Conservation (phyloP, 2,113 vertebrate genomes). For the Pomatostomus ruficeps region DNA sequence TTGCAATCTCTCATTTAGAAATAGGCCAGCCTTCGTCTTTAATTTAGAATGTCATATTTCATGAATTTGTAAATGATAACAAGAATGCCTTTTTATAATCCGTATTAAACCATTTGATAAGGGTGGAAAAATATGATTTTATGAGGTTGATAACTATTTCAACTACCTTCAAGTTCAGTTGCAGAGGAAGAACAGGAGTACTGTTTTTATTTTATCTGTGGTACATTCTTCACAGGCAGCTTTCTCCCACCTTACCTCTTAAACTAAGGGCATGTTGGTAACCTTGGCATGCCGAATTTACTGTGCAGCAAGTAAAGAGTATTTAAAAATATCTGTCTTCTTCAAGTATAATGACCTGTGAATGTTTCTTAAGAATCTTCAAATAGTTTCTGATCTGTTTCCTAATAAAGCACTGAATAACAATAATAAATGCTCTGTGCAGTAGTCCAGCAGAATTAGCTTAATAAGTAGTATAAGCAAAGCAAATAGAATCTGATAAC, state of each 20-base stretch:
- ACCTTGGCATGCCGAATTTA: background rate
- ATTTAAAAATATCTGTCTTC: constrained; percentile 35
- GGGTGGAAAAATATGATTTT: fast-evolving
- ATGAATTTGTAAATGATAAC: constrained; percentile 35
- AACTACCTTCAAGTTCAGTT: background rate
- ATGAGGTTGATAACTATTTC: background rate
- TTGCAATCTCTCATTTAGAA: constrained; percentile 44
- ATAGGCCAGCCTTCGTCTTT: constrained; percentile 13
- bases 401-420: constrained; percentile 34
- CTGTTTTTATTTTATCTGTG: background rate
- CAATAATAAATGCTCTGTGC: constrained; percentile 28
- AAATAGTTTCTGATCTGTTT: constrained; percentile 53
- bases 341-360: constrained; percentile 42
- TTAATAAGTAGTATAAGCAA: constrained; percentile 63
- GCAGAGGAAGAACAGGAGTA: background rate
- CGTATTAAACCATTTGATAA: constrained; percentile 38
- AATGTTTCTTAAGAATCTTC: constrained; percentile 44
- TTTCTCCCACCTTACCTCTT: background rate
- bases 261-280: background rate
- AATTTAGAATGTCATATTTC: background rate
- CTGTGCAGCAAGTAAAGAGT: background rate
- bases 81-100: constrained; percentile 33
- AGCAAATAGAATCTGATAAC: constrained; percentile 50
- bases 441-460: constrained; percentile 51
- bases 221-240: background rate